Evolutionary conservation across 1,140 invertebrate species (phyloP).

Genomic region (Drosophila yakuba): DNA sequence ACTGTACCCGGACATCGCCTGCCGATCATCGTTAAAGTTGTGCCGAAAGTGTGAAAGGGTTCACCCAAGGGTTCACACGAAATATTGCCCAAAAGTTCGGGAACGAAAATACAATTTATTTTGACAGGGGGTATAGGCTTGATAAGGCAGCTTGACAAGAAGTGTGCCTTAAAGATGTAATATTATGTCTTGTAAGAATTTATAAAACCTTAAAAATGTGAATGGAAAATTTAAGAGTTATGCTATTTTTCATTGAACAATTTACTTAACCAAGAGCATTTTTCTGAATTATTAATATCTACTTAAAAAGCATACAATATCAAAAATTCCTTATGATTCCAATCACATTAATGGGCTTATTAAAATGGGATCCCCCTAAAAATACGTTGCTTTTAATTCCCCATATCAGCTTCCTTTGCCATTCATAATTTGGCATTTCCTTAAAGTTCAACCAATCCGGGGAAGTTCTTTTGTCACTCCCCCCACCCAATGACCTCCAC

Average conservation of each 20-base stretch:
- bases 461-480: constrained; percentile 6
- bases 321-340: neutral
- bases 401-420: neutral
- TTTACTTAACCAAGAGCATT: neutral
- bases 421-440: constrained; percentile 18
- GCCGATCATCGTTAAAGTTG: constrained; percentile 44
- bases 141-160: neutral
- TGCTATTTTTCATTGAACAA: neutral
- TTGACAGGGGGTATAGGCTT: no score
- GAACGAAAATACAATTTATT: constrained; percentile 9
- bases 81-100: constrained; percentile 41
- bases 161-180: neutral
- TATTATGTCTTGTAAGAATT: neutral
- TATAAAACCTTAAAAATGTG: neutral
- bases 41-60: constrained; percentile 75
- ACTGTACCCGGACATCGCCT: constrained; percentile 27
- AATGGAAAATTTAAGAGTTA: neutral
- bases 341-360: constrained; percentile 3
- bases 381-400: constrained; percentile 9
- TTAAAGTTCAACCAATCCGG: constrained; percentile 33
- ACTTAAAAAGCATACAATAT: neutral
- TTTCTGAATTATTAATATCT: neutral
- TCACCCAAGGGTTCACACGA: constrained; percentile 74
- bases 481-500: constrained; percentile 1
- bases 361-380: neutral